Conservation (phyloP, 92 coral and sea anemone genomes). For the Micromussa lordhowensis region DNA sequence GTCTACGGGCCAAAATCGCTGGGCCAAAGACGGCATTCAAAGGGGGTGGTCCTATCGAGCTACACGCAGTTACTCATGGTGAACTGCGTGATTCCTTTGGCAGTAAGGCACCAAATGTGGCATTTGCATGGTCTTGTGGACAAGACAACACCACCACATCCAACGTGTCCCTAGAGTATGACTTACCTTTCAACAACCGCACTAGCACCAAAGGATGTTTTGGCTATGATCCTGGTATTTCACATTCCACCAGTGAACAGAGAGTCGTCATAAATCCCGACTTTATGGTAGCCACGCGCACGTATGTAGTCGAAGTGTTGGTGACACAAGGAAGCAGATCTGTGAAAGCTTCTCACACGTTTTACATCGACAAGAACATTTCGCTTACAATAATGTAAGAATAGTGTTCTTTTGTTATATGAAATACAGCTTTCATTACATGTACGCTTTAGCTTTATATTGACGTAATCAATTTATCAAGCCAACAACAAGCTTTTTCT, state of each 20-base stretch:
- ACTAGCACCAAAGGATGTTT: slow-evolving; percentile 67
- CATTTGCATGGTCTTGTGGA: slow-evolving; percentile 29
- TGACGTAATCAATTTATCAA: background rate
- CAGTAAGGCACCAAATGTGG: background rate
- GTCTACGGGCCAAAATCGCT: slow-evolving; percentile 48
- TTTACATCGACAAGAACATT: slow-evolving; percentile 62
- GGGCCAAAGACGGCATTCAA: slow-evolving; percentile 65
- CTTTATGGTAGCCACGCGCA: slow-evolving; percentile 44
- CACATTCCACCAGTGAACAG: slow-evolving; percentile 38
- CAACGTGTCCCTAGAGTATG: background rate
- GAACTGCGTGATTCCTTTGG: slow-evolving; percentile 16
- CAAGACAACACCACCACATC: background rate
- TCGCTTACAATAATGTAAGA: slow-evolving; percentile 71
- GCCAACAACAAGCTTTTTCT: background rate
- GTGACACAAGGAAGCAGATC: slow-evolving; percentile 58
- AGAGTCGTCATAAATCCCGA: slow-evolving; percentile 45
- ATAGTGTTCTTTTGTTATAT: background rate
- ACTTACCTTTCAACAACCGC: too few relatives aligned
- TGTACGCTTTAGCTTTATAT: background rate
- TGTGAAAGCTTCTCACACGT: slow-evolving; percentile 60
- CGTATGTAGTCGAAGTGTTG: slow-evolving; percentile 62
- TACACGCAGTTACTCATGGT: slow-evolving; percentile 2
- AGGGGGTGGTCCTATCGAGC: slow-evolving; percentile 60
- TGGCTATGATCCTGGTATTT: slow-evolving; percentile 70
- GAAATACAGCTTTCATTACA: background rate